Conservation (phyloP, 2,797 vertebrate species). For the Pseudochromis fuscus region DNA sequence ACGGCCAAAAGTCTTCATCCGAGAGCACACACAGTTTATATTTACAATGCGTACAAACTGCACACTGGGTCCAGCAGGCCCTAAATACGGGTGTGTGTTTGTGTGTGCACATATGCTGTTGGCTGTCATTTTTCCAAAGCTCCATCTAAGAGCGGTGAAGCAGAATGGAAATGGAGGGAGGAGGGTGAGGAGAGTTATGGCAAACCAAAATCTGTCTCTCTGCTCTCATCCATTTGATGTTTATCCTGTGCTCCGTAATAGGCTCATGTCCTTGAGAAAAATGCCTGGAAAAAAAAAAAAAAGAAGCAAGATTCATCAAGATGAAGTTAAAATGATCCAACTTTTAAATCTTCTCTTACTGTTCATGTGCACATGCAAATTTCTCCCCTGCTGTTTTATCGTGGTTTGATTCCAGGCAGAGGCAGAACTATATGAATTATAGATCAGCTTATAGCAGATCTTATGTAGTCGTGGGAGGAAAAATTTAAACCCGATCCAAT, state of each 20-base stretch:
- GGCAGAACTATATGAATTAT: conserved; percentile 71
- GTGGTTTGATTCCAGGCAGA: conserved; percentile 51
- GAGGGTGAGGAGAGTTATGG: conserved; percentile 20
- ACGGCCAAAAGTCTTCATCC: not conserved
- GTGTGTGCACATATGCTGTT: not conserved
- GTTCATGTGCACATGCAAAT: conserved; percentile 32
- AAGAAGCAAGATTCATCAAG: conserved; percentile 23
- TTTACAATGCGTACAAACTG: not conserved
- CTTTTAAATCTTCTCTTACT: conserved; percentile 41
- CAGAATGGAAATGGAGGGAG: conserved; percentile 28
- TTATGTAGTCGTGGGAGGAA: conserved; percentile 3
- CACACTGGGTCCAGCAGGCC: not conserved
- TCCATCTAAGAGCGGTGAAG: conserved; percentile 43
- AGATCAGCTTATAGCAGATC: conserved; percentile 59
- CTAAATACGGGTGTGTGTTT: not conserved
- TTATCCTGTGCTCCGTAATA: conserved; percentile 36
- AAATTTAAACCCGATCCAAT: conserved; percentile 26
- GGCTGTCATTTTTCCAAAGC: conserved; percentile 19
- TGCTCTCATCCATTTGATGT: conserved; percentile 50
- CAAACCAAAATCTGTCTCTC: conserved; percentile 50
- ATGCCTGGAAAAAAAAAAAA: not conserved
- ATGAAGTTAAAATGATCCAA: conserved; percentile 31
- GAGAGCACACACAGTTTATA: not conserved
- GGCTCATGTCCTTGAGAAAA: conserved; percentile 52
- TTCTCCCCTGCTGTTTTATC: conserved; percentile 29